Base-by-base conservation (phyloP, 1,140 invertebrate species). In the Ostrea edulis region DNA sequence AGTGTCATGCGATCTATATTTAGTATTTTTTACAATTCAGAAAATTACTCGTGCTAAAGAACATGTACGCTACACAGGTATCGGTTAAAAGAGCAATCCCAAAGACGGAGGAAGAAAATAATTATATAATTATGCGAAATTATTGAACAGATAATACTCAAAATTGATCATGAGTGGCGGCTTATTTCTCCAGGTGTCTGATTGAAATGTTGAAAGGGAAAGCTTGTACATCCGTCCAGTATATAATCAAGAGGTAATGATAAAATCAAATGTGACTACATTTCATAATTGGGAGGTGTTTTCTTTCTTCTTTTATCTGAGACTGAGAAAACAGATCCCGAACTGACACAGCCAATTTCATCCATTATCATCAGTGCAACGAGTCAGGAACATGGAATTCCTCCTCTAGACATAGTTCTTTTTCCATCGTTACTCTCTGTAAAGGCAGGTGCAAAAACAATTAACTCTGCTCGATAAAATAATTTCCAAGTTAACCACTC, bases 371-470 rank as follows among this genome's bases (percentile, higher is more conserved):
- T 29, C 22, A 25, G 25, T 35, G 68, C 14, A 62, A 20, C 55
- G 14, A 17, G 29, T 25, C 25, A 77, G 22, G 12, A 25, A 77
- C 68, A 77, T 5, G 29, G 22, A 35, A 17, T 35, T 77, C 29
- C 68, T 77, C 68, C 20, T 77, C 68, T 35, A 25, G 68, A 77
- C 68, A 77, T 77, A 77, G 11, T 62, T 25, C 29, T 14, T 35
- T 35, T 35, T 77, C 68, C 68, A 29, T 77, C 55, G 29, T 77
- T 14, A 35, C 25, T 77, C 8, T 77, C 29, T 25, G 0, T 35
- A 77, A 77, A 77, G 68, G 68, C 68, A 77, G 68, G 68, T 77
- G 68, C 25, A 77, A 77, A 77, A 77, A 77, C 68, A 77, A 77
- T 77, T 77, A 77, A 29, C 22, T 77, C 68, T 29, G 68, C 25